These are phyloP conservation scores for Archips xylosteana DNA, from an alignment of 2,888 invertebrate species.

Conservation along the genomic window DNA sequence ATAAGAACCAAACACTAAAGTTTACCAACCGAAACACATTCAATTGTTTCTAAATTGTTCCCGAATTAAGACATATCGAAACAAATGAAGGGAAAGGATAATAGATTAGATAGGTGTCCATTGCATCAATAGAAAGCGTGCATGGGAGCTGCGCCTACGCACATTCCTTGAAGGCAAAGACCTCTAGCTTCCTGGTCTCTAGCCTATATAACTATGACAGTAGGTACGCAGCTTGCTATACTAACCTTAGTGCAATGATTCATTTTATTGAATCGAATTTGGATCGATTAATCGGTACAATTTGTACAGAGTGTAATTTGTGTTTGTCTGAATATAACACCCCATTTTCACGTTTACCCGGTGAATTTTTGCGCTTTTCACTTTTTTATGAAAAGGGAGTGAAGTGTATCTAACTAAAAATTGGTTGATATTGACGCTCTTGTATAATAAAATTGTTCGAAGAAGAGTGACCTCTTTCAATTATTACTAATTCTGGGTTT, in stretches of 20 bases:
- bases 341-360: too few relatives aligned
- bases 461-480: too few relatives aligned
- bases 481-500: too few relatives aligned
- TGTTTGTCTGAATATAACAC: too few relatives aligned
- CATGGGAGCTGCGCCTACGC: slow-evolving; percentile 71
- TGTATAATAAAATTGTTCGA: too few relatives aligned
- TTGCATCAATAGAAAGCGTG: slow-evolving; percentile 83
- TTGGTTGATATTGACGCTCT: too few relatives aligned
- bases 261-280: not conserved
- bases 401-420: too few relatives aligned
- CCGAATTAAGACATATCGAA: slow-evolving; percentile 25
- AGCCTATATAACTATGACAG: slow-evolving; percentile 48
- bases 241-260: not conserved
- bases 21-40: not conserved
- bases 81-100: slow-evolving; percentile 32
- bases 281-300: not conserved
- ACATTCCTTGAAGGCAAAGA: slow-evolving; percentile 83
- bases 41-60: slow-evolving; percentile 11
- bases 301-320: too few relatives aligned
- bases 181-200: slow-evolving; percentile 79
- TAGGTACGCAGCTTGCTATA: not conserved
- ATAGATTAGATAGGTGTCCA: slow-evolving; percentile 80
- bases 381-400: too few relatives aligned
- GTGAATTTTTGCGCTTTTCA: too few relatives aligned
- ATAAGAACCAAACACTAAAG: not conserved